Percentiles rank a stretch among this genome's conserved stretches.
phyloP scores from a whole-genome alignment of 2,888 invertebrate genomes.

The Entomobrya proxima region DNA sequence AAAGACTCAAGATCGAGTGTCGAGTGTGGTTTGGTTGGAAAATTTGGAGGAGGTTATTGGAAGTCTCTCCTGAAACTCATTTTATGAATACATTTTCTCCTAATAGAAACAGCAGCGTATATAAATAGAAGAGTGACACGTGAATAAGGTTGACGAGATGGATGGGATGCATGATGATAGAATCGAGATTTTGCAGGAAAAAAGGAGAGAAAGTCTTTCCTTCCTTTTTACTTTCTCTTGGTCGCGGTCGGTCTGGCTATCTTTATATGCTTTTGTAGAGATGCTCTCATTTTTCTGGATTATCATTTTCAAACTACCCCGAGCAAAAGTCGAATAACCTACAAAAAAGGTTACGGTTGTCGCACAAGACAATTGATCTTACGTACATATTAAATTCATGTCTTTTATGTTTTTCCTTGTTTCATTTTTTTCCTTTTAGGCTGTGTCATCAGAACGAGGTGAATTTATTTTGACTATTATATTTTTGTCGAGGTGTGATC shows the following conservation, averaged over 20 bases:
- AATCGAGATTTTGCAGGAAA: neutral
- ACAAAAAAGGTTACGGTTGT: neutral
- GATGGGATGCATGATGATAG: neutral
- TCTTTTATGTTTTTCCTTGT: neutral
- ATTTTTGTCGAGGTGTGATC: neutral
- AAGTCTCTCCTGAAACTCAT: neutral
- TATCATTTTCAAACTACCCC: slow-evolving; percentile 7
- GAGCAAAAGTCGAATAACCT: neutral
- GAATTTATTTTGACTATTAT: neutral
- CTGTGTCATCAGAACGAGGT: neutral
- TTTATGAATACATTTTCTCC: no score
- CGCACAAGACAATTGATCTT: neutral
- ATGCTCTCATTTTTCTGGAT: slow-evolving; percentile 27
- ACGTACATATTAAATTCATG: neutral
- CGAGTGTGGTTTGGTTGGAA: no score
- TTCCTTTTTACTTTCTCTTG: no score
- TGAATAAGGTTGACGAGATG: neutral
- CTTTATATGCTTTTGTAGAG: no score
- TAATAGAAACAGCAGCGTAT: no score
- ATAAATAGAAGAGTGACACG: no score
- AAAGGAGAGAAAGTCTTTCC: no score
- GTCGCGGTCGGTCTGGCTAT: no score
- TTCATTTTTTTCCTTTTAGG: neutral
- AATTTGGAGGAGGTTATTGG: neutral
- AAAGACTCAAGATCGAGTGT: neutral